A percentile compares a stretch with the other conserved stretches of the same genome.
Conservation (phyloP, 2,797 vertebrate genomes). For the Macropodus opercularis region DNA sequence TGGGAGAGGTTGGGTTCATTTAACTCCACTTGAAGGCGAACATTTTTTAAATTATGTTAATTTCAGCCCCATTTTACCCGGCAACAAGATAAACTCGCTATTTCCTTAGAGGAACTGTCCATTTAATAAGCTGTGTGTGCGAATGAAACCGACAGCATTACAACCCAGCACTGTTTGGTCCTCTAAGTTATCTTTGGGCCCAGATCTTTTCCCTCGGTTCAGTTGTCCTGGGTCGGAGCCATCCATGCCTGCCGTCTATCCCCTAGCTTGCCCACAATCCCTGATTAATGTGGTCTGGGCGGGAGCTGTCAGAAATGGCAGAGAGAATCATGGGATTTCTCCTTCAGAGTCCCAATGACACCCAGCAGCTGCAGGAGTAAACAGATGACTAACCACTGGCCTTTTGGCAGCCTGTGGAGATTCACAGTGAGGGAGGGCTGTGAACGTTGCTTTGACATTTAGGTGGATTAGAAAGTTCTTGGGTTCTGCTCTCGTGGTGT, state of each 20-base stretch:
- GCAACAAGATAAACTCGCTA: conserved; percentile 11
- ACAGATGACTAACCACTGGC: conserved; percentile 83
- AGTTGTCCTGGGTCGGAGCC: conserved; percentile 63
- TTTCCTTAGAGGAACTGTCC: conserved; percentile 9
- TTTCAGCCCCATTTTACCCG: conserved; percentile 28
- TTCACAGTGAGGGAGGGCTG: conserved; percentile 62
- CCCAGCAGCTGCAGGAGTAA: conserved; percentile 80
- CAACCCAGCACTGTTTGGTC: conserved; percentile 32
- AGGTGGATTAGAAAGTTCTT: conserved; percentile 79
- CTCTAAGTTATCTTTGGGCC: conserved; percentile 57
- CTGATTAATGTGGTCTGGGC: conserved; percentile 78
- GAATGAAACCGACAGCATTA: conserved; percentile 42
- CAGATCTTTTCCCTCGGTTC: conserved; percentile 70
- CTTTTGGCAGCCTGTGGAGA: conserved; percentile 79
- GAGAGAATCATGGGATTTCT: conserved; percentile 81
- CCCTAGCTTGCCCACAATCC: conserved; percentile 67
- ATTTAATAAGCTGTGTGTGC: conserved; percentile 14
- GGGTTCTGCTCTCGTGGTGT: conserved; percentile 71
- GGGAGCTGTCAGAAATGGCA: conserved; percentile 80
- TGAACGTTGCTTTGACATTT: conserved; percentile 75
- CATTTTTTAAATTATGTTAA: conserved; percentile 9
- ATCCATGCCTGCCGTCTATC: conserved; percentile 64
- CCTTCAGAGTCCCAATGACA: conserved; percentile 78
- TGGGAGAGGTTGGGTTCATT: conserved; percentile 21
- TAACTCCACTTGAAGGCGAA: conserved; percentile 15